Conservation (phyloP, 2,113 vertebrate genomes). For the Phaethornis superciliosus region DNA sequence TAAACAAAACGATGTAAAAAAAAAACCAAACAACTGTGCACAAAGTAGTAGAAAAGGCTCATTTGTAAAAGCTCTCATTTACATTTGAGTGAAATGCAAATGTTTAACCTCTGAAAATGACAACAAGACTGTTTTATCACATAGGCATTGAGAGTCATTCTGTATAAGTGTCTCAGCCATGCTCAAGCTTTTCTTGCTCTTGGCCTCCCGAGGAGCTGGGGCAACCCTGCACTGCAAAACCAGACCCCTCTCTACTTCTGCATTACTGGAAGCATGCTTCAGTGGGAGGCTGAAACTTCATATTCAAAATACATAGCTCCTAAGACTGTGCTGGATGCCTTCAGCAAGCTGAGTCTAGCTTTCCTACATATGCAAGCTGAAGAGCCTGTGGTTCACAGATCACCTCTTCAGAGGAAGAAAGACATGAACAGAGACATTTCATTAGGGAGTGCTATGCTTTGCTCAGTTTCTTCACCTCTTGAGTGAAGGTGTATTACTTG, state of each 20-base stretch:
- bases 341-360: neutral
- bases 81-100: neutral
- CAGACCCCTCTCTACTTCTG: neutral
- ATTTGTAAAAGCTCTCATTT: neutral
- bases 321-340: neutral
- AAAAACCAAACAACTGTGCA: neutral
- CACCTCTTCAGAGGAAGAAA: neutral
- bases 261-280: rapidly evolving
- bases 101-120: neutral
- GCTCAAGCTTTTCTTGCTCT: neutral
- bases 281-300: neutral
- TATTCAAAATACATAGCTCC: neutral
- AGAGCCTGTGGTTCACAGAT: neutral
- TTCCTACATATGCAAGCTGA: neutral
- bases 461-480: neutral
- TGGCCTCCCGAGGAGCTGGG: neutral
- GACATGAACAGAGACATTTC: neutral
- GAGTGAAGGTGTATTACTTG: neutral
- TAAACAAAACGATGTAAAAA: neutral
- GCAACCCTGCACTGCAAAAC: neutral
- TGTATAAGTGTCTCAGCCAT: neutral
- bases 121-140: neutral
- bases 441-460: neutral
- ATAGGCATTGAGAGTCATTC: neutral
- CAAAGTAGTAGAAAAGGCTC: neutral